Conservation (phyloP, 2,888 invertebrate genomes). For the Papilio elwesi region DNA sequence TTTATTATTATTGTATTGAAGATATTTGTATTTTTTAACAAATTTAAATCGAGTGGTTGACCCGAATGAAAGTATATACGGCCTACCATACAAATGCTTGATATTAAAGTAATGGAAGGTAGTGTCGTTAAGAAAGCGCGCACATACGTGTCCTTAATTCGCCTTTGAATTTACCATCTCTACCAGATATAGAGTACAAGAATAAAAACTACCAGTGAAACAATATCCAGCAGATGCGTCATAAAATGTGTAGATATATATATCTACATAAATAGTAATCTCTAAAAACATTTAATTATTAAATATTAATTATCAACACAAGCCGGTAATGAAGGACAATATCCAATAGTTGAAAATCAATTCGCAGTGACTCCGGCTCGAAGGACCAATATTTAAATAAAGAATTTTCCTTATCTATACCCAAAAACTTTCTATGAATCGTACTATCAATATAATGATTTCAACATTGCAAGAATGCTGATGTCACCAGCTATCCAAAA, state of each 20-base stretch:
- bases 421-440: background rate
- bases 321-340: background rate
- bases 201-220: too few species aligned
- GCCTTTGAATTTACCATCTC: too few species aligned
- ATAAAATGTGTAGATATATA: too few species aligned
- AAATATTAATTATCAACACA: background rate
- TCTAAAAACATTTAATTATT: too few species aligned
- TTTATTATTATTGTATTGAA: slow-evolving; percentile 1
- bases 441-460: background rate
- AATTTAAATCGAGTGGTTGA: background rate
- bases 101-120: too few species aligned
- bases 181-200: too few species aligned
- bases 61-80: background rate
- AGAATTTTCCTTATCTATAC: too few species aligned
- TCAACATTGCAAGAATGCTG: background rate
- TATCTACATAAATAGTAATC: too few species aligned
- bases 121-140: too few species aligned
- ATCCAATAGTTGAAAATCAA: background rate
- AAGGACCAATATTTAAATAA: background rate
- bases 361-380: background rate
- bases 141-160: too few species aligned
- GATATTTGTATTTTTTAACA: background rate
- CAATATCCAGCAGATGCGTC: too few species aligned
- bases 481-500: background rate
- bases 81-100: background rate